Evolutionary conservation across 2,113 vertebrate genomes (phyloP).

Genomic region (Nothocercus julius): DNA sequence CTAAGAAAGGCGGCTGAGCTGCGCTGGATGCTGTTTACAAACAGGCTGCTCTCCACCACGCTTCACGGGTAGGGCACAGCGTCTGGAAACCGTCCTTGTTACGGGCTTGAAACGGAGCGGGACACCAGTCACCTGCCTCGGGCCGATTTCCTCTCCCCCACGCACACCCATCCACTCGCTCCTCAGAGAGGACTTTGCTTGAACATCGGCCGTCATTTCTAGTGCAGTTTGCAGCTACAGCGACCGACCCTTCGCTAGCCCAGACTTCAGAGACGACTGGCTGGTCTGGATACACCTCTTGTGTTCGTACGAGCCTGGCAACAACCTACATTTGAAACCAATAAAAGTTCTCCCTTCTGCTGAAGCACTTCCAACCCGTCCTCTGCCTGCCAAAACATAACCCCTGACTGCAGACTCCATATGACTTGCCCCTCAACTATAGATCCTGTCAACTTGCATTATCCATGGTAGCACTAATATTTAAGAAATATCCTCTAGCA

Average conservation of each 20-base stretch:
- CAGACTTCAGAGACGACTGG: background rate
- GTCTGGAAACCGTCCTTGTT: background rate
- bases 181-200: background rate
- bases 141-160: background rate
- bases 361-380: conserved; percentile 40
- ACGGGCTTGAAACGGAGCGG: background rate
- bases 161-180: background rate
- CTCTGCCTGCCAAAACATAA: conserved; percentile 57
- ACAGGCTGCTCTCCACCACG: background rate
- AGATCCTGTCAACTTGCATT: conserved; percentile 70
- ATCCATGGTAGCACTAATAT: conserved; percentile 44
- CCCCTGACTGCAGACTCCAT: conserved; percentile 18
- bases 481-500: conserved; percentile 49
- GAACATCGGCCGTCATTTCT: background rate
- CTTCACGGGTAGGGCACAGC: background rate
- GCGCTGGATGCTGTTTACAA: background rate
- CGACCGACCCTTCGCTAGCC: background rate
- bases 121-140: background rate
- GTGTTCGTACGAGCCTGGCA: background rate
- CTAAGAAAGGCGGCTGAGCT: background rate
- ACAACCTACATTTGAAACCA: background rate
- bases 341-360: background rate
- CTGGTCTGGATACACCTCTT: background rate
- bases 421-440: conserved; percentile 50
- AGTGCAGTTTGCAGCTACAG: background rate